A percentile compares a stretch with the other conserved stretches of the same genome.
phyloP scores from a whole-genome alignment of 2,797 vertebrate species.

The Coracias cyanogaster region DNA sequence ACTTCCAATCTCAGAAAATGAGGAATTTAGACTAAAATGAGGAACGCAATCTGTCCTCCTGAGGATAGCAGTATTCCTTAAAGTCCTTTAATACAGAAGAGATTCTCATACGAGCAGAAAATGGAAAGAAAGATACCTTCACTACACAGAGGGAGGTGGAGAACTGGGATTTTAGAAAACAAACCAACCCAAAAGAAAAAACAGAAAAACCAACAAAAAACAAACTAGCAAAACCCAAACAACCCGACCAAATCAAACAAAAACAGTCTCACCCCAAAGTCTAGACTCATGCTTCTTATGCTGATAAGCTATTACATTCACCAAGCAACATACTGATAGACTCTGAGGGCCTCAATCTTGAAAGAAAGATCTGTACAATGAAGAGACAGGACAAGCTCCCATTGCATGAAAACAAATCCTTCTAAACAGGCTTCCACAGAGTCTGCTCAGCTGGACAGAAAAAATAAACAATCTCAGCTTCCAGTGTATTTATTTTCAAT shows the following conservation, averaged over 20 bases:
- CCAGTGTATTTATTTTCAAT: not conserved
- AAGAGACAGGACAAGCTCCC: not conserved
- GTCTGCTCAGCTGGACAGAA: not conserved
- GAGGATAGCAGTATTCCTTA: not conserved
- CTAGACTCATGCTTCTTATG: not conserved
- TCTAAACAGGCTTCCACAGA: not conserved
- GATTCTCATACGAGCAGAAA: not conserved
- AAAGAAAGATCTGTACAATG: not conserved
- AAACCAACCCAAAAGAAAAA: not conserved
- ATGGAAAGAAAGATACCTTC: not conserved
- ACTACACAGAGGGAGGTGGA: fast-evolving
- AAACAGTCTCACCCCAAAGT: not conserved
- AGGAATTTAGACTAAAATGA: not conserved
- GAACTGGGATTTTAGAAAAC: not conserved
- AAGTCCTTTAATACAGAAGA: not conserved
- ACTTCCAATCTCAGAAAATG: not conserved
- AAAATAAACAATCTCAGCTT: not conserved
- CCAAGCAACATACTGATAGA: not conserved
- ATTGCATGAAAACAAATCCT: not conserved
- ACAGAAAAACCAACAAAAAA: not conserved
- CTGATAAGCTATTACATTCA: not conserved
- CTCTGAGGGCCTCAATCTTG: not conserved
- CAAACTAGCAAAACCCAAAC: not conserved
- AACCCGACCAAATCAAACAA: not conserved
- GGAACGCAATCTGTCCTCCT: not conserved